A percentile compares a stretch with the other conserved stretches of the same genome.
Conservation (phyloP, 1,140 invertebrate species). For the Platorchestia sp. region DNA sequence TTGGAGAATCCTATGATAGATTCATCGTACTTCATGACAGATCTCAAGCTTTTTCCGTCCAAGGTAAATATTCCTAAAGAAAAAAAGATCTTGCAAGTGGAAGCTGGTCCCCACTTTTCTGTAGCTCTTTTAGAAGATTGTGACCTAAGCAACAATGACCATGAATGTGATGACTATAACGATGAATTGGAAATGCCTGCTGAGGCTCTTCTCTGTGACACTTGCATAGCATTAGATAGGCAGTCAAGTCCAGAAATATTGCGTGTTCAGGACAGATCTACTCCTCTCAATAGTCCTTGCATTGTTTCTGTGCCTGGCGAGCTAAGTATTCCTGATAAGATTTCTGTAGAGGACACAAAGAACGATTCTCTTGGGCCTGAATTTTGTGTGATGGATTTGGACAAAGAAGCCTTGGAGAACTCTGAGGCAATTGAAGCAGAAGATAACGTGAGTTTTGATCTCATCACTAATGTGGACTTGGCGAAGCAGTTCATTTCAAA, state of each 20-base stretch:
- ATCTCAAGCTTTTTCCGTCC: not conserved
- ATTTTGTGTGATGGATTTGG: not conserved
- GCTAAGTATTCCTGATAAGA: not conserved
- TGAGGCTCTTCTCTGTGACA: not conserved
- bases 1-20: not conserved
- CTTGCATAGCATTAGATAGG: not conserved
- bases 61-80: not conserved
- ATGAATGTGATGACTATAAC: not conserved
- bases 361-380: not conserved
- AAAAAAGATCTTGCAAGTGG: not conserved
- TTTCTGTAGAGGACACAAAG: not conserved
- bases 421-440: not conserved
- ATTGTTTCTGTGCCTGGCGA: not conserved
- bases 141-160: not conserved
- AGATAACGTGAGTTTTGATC: not conserved
- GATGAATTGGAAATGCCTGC: not conserved
- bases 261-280: not conserved
- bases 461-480: constrained; percentile 10
- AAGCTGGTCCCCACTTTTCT: constrained; percentile 3
- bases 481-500: constrained; percentile 40
- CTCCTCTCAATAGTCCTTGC: not conserved
- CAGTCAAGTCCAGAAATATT: not conserved
- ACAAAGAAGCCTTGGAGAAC: not conserved
- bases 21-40: too few species aligned
- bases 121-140: not conserved